A percentile compares a stretch with the other conserved stretches of the same genome.
These are phyloP conservation scores for Diadegma fenestrale DNA, from an alignment of 2,888 invertebrate species.

Conservation along the genomic window DNA sequence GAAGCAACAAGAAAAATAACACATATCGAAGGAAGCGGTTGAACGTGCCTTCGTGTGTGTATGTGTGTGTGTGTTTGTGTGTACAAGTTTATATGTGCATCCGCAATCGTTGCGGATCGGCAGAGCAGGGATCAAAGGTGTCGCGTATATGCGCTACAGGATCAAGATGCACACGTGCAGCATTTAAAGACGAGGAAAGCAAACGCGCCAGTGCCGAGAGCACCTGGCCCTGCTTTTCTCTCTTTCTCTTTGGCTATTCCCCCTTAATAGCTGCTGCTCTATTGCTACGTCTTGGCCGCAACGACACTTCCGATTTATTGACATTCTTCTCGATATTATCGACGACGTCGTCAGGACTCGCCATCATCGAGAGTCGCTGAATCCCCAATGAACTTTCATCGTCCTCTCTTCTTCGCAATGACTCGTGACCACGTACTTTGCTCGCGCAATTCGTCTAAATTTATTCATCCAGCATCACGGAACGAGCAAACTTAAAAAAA, in stretches of 20 bases:
- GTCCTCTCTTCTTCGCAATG: not conserved
- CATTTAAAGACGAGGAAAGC: constrained; percentile 40
- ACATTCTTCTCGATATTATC: constrained; percentile 37
- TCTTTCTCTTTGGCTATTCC: not conserved
- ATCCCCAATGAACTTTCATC: not conserved
- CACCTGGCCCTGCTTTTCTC: constrained; percentile 49
- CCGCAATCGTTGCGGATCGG: constrained; percentile 65
- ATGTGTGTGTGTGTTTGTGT: constrained; percentile 2
- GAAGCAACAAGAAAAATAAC: constrained; percentile 29
- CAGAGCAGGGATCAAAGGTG: constrained; percentile 66
- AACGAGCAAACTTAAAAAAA: too few species aligned
- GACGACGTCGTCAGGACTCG: not conserved
- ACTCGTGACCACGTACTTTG: too few species aligned
- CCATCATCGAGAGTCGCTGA: not conserved
- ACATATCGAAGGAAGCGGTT: not conserved
- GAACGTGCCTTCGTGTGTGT: not conserved
- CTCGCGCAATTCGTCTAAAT: too few species aligned
- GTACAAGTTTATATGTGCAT: constrained; percentile 44
- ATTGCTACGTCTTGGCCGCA: constrained; percentile 19
- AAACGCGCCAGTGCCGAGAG: constrained; percentile 53
- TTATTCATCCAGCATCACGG: too few species aligned
- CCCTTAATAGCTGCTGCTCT: constrained; percentile 24
- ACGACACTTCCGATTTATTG: constrained; percentile 51
- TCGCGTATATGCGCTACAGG: constrained; percentile 41
- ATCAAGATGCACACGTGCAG: constrained; percentile 53